Evolutionary conservation across 2,113 vertebrate species (phyloP).

Genomic region (Melanerpes formicivorus): DNA sequence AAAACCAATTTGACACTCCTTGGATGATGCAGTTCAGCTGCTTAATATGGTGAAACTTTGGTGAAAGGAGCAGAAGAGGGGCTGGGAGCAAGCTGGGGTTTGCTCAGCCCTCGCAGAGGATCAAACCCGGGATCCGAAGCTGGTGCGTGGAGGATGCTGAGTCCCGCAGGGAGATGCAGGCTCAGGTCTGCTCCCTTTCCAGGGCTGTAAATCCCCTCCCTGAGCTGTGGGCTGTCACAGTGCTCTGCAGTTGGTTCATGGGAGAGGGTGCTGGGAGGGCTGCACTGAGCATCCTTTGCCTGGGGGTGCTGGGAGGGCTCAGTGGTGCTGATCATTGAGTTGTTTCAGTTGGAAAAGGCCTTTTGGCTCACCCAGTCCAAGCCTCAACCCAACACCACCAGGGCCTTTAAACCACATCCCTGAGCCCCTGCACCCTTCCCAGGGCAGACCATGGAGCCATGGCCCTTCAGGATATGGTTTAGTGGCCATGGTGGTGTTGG

Average conservation of each 20-base stretch:
- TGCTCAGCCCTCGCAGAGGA: background rate
- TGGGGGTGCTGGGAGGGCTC: fast-evolving
- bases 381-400: too few relatives aligned
- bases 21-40: slow-evolving; percentile 56
- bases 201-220: background rate
- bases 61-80: slow-evolving; percentile 25
- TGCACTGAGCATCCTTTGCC: background rate
- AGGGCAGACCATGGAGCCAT: too few relatives aligned
- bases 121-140: background rate
- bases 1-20: slow-evolving; percentile 57
- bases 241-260: fast-evolving
- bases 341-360: too few relatives aligned
- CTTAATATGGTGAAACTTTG: slow-evolving; percentile 52
- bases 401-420: too few relatives aligned
- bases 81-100: slow-evolving; percentile 35
- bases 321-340: too few relatives aligned
- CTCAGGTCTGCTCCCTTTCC: background rate
- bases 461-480: too few relatives aligned
- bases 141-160: fast-evolving
- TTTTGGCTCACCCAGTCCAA: too few relatives aligned
- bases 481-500: too few relatives aligned
- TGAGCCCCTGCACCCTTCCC: too few relatives aligned
- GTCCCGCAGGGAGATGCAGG: background rate
- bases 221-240: fast-evolving
- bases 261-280: background rate